These are phyloP conservation scores for Eupithecia subfuscata DNA, from an alignment of 2,888 invertebrate genomes.

Conservation along the genomic window DNA sequence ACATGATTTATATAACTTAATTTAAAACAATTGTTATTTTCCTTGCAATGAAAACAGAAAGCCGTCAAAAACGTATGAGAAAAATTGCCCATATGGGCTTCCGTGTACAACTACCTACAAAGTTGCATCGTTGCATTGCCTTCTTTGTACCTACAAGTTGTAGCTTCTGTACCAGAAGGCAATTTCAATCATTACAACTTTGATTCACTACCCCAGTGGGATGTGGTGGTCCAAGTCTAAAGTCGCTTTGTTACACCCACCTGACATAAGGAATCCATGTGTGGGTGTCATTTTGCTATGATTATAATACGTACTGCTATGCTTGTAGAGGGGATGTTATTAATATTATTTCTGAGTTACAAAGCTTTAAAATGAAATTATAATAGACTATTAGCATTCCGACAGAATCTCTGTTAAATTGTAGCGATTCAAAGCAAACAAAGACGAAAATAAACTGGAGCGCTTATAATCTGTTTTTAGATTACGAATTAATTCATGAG, in stretches of 20 bases:
- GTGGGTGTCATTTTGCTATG: not conserved
- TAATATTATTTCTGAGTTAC: not conserved
- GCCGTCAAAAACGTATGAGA: no score
- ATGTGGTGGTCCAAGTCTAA: not conserved
- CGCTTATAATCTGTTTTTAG: conserved; percentile 6
- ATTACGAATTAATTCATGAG: conserved; percentile 10
- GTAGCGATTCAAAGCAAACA: not conserved
- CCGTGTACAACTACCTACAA: no score
- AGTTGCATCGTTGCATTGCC: no score
- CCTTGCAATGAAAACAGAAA: no score
- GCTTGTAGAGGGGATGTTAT: not conserved
- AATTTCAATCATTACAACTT: not conserved
- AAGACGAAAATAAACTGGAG: not conserved
- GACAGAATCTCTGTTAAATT: not conserved
- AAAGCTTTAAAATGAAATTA: conserved; percentile 1
- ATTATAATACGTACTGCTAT: not conserved
- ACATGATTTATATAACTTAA: no score
- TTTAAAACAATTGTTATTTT: no score
- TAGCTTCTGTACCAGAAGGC: not conserved
- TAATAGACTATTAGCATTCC: not conserved
- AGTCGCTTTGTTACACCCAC: not conserved
- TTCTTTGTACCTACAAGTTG: no score
- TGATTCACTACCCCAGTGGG: not conserved
- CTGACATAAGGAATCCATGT: not conserved
- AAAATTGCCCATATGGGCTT: no score